Conservation (phyloP, 2,113 vertebrate genomes). For the Melospiza melodia region DNA sequence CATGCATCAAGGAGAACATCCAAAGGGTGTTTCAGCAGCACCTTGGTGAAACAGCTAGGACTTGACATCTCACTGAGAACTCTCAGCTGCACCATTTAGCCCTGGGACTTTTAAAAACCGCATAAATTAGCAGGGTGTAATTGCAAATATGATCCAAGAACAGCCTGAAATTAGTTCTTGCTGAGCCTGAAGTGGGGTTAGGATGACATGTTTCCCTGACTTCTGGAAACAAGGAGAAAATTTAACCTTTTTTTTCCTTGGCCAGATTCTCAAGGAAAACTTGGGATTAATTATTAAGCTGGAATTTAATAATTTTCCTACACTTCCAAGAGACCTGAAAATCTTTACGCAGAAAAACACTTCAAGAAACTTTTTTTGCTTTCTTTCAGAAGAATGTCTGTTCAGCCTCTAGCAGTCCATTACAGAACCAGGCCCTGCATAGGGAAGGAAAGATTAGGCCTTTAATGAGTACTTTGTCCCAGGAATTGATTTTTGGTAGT, state of each 20-base stretch:
- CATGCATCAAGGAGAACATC: neutral
- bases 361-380: neutral
- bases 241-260: neutral
- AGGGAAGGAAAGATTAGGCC: neutral
- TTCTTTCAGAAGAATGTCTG: neutral
- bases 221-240: neutral
- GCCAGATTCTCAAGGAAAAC: neutral
- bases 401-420: neutral
- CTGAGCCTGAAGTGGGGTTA: slow-evolving; percentile 1
- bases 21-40: neutral
- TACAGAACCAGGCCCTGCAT: neutral
- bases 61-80: slow-evolving; percentile 8
- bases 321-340: neutral
- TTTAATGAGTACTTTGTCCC: slow-evolving; percentile 29
- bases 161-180: slow-evolving; percentile 12
- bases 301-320: neutral
- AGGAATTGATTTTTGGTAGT: slow-evolving; percentile 26
- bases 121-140: slow-evolving; percentile 29
- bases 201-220: neutral
- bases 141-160: neutral
- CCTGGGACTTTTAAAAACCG: neutral
- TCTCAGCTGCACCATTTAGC: slow-evolving; percentile 28
- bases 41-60: slow-evolving; percentile 4
- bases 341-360: neutral
- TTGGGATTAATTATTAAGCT: neutral